Percentiles rank a stretch among this genome's conserved stretches.
Evolutionary conservation across 2,888 invertebrate species (phyloP).

Genomic region (Lumbricus terrestris): DNA sequence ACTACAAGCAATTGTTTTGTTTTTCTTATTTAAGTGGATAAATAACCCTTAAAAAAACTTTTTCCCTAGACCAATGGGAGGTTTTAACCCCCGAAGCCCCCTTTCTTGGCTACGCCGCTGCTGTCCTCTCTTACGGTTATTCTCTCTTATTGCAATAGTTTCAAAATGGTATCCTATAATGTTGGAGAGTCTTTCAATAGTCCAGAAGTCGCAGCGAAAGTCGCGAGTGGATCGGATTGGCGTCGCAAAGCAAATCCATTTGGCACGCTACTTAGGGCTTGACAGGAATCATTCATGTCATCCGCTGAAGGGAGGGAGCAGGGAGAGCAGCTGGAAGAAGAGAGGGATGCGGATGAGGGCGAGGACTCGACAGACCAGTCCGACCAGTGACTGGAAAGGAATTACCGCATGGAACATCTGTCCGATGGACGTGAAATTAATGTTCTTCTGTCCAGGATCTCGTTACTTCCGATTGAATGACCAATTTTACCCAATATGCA

Average conservation of each 20-base stretch:
- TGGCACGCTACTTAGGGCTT: not conserved
- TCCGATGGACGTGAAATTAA: not conserved
- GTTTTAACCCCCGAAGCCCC: no score
- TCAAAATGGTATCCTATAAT: not conserved
- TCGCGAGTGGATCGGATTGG: not conserved
- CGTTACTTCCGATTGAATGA: not conserved
- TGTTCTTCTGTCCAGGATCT: not conserved
- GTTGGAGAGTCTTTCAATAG: not conserved
- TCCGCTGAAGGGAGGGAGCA: no score
- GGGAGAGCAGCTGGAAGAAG: not conserved
- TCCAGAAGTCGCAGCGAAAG: not conserved
- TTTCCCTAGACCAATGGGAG: no score
- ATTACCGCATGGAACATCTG: not conserved
- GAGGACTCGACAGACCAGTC: not conserved
- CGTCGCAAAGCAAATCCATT: not conserved
- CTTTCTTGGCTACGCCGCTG: no score
- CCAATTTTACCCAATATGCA: not conserved
- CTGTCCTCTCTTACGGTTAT: no score
- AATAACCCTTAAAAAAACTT: no score
- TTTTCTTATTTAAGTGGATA: no score
- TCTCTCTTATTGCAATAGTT: no score
- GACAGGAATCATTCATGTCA: constrained; percentile 3
- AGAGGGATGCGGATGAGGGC: not conserved
- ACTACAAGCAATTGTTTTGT: no score
- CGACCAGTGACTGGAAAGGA: not conserved